phyloP scores from a whole-genome alignment of 2,113 vertebrate species.

The human (Homo sapiens) region GRCh38 chr6:150460501-150461000 shows the following conservation, averaged over 20 bases:
- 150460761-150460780: not conserved
- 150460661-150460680: not conserved
- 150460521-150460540: rapidly evolving
- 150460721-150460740: not conserved
- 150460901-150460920: too few relatives aligned
- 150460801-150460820: too few relatives aligned
- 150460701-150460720: not conserved
- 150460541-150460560: not conserved
- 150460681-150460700: not conserved
- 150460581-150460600: not conserved
- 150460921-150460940: too few relatives aligned
- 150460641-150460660: not conserved
- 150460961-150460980: too few relatives aligned
- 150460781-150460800: too few relatives aligned
- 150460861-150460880: too few relatives aligned
- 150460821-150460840: too few relatives aligned
- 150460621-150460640: not conserved
- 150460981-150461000: too few relatives aligned
- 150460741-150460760: not conserved
- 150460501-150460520: not conserved
- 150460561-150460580: not conserved
- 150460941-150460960: too few relatives aligned
- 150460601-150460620: not conserved
- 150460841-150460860: too few relatives aligned
- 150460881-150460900: too few relatives aligned